Evolutionary conservation across 2,797 vertebrate genomes (phyloP).

Genomic region (Tachyglossus aculeatus): DNA sequence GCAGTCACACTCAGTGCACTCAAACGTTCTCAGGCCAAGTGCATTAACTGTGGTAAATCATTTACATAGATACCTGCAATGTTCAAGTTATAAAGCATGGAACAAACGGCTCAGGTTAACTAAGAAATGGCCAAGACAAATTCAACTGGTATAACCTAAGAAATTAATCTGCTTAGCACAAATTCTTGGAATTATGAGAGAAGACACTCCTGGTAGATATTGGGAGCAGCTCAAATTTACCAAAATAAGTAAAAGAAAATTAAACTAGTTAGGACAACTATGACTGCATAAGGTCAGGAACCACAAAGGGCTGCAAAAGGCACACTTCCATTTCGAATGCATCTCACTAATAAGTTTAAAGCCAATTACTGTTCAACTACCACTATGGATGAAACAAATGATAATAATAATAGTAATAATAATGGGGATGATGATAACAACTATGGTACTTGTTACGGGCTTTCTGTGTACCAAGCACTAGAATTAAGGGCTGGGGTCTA

Average conservation of each 20-base stretch:
- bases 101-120: too few relatives aligned
- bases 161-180: not conserved
- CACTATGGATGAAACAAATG: not conserved
- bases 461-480: too few relatives aligned
- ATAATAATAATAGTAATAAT: too few relatives aligned
- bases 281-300: not conserved
- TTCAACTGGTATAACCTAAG: not conserved
- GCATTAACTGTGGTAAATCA: not conserved
- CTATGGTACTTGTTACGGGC: too few relatives aligned
- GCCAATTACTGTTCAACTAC: not conserved
- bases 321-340: not conserved
- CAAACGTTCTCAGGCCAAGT: not conserved
- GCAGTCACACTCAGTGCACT: not conserved
- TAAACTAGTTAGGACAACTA: not conserved
- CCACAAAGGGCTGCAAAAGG: not conserved
- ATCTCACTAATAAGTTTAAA: not conserved
- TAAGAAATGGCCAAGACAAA: not conserved
- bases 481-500: too few relatives aligned
- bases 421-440: too few relatives aligned
- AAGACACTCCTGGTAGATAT: not conserved
- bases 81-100: not conserved
- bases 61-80: not conserved
- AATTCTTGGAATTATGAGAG: not conserved
- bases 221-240: not conserved
- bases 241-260: not conserved